phyloP scores from a whole-genome alignment of 2,888 invertebrate genomes.

The Poecilus cupreus region DNA sequence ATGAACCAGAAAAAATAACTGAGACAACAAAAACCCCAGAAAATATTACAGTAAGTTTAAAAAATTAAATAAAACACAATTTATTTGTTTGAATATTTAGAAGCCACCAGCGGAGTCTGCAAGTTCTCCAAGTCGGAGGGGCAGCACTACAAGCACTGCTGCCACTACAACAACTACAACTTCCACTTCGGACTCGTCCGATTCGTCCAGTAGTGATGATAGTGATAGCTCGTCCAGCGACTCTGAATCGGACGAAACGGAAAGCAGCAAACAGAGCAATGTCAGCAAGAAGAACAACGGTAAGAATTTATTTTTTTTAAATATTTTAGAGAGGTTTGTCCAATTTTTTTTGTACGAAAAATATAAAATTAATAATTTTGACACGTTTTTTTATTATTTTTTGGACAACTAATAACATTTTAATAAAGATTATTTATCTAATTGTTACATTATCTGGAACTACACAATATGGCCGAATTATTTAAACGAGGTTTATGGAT shows the following conservation, averaged over 20 bases:
- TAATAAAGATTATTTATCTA: too few species aligned
- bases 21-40: slow-evolving; percentile 64
- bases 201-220: slow-evolving; percentile 77
- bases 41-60: not conserved
- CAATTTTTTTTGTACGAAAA: too few species aligned
- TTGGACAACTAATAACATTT: too few species aligned
- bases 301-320: not conserved
- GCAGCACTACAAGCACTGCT: slow-evolving; percentile 70
- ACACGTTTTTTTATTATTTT: too few species aligned
- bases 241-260: slow-evolving; percentile 71
- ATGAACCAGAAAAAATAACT: slow-evolving; percentile 61
- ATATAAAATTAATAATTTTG: too few species aligned
- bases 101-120: slow-evolving; percentile 7
- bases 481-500: too few species aligned
- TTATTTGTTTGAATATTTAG: too few species aligned
- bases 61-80: too few species aligned
- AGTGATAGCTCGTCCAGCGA: slow-evolving; percentile 75
- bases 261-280: slow-evolving; percentile 57
- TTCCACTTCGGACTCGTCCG: slow-evolving; percentile 68
- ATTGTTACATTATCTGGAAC: too few species aligned
- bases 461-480: too few species aligned
- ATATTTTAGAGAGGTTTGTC: not conserved
- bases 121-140: slow-evolving; percentile 62
- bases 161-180: slow-evolving; percentile 58
- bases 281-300: slow-evolving; percentile 14